A percentile compares a stretch with the other conserved stretches of the same genome.
These are phyloP conservation scores for Parnassius glacialis DNA, from an alignment of 2,888 invertebrate species.

Conservation along the genomic window DNA sequence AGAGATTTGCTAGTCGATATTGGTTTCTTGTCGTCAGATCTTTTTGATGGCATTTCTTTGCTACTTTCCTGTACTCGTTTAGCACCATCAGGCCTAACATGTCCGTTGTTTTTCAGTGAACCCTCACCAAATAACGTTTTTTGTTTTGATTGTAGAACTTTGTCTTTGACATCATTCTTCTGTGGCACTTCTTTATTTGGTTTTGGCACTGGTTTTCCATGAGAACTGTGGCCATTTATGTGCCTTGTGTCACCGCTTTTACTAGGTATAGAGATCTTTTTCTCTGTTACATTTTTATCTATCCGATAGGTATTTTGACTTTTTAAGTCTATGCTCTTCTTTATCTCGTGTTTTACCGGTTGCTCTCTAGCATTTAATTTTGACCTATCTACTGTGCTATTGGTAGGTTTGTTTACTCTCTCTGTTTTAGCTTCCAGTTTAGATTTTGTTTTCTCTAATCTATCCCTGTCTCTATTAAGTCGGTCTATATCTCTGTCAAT, in stretches of 20 bases:
- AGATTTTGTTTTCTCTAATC: constrained; percentile 62
- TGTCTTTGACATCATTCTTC: constrained; percentile 50
- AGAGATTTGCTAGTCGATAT: constrained; percentile 38
- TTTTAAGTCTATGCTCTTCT: constrained; percentile 71
- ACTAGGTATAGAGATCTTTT: constrained; percentile 43
- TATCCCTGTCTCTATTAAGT: constrained; percentile 62
- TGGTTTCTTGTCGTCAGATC: constrained; percentile 51
- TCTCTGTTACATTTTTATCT: constrained; percentile 70
- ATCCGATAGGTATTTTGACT: constrained; percentile 75
- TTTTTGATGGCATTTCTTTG: constrained; percentile 41
- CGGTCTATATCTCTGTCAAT: constrained; percentile 69
- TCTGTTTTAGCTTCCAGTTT: constrained; percentile 57
- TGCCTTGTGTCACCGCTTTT: constrained; percentile 51
- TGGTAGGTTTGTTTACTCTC: constrained; percentile 42
- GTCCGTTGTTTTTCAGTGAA: constrained; percentile 43
- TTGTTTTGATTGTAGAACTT: constrained; percentile 42
- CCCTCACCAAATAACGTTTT: constrained; percentile 39
- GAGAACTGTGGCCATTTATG: constrained; percentile 54
- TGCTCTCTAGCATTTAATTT: constrained; percentile 50
- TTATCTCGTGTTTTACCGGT: constrained; percentile 41
- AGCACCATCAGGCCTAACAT: constrained; percentile 39
- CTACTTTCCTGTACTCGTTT: constrained; percentile 45
- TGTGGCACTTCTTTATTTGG: constrained; percentile 44
- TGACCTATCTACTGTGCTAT: constrained; percentile 51
- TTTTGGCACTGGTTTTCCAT: constrained; percentile 59